These are phyloP conservation scores for Sebastes flavidus DNA, from an alignment of 2,797 vertebrate genomes.

Conservation along the genomic window DNA sequence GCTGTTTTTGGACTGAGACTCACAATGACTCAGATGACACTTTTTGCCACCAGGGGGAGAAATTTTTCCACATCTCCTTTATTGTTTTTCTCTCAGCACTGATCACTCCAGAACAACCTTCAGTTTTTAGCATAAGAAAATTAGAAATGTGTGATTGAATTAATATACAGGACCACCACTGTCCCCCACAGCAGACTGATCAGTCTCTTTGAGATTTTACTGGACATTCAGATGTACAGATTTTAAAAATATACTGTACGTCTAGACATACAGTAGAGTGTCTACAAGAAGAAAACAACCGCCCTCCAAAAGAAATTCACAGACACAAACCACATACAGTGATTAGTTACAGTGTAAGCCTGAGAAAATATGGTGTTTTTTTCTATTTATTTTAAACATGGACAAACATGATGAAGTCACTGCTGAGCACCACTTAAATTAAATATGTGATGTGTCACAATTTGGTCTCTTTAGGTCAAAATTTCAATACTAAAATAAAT, in stretches of 20 bases:
- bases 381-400: background rate
- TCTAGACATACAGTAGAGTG: background rate
- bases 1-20: background rate
- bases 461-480: no score
- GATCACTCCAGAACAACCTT: background rate
- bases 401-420: background rate
- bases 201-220: background rate
- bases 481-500: background rate
- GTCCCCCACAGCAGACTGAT: background rate
- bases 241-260: background rate
- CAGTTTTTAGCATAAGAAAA: background rate
- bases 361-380: background rate
- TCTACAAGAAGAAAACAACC: background rate
- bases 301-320: background rate
- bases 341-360: background rate
- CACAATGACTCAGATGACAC: background rate
- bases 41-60: constrained; percentile 50
- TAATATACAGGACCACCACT: background rate
- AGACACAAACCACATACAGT: background rate
- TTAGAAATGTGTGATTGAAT: background rate
- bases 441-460: no score
- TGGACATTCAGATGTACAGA: background rate
- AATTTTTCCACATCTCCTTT: background rate
- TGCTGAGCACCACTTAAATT: no score
- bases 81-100: background rate